These are phyloP conservation scores for Strigamia transsilvanica DNA, from an alignment of 2,888 invertebrate species.

Conservation along the genomic window DNA sequence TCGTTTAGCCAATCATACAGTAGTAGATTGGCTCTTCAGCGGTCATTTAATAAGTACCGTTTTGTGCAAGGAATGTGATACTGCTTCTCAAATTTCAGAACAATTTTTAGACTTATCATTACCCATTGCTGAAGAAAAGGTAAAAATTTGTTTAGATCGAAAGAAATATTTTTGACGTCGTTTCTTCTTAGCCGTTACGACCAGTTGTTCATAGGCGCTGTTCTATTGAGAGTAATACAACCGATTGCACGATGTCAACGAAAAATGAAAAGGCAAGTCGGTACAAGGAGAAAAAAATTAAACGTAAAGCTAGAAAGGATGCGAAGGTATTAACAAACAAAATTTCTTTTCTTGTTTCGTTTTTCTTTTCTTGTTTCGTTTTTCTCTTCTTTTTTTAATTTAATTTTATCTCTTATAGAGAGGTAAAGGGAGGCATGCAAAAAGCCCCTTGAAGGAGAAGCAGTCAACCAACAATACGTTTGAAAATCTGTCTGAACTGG, in stretches of 20 bases:
- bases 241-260: neutral
- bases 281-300: conserved; percentile 62
- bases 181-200: conserved; percentile 54
- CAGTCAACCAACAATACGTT: neutral
- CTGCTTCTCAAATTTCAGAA: conserved; percentile 83
- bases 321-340: conserved; percentile 55
- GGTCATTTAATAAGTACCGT: conserved; percentile 87
- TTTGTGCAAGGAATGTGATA: conserved; percentile 85
- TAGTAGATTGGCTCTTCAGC: conserved; percentile 87
- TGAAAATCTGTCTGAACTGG: neutral
- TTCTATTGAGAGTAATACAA: neutral
- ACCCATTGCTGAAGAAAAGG: conserved; percentile 72
- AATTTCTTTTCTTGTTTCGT: neutral
- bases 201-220: neutral
- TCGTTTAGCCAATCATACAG: conserved; percentile 65
- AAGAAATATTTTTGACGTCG: neutral
- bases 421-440: neutral
- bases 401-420: neutral
- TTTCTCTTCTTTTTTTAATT: neutral
- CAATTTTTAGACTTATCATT: conserved; percentile 94
- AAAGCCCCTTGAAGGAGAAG: neutral
- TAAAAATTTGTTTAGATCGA: conserved; percentile 27
- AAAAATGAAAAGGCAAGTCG: conserved; percentile 59
- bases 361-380: neutral
- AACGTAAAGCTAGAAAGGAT: conserved; percentile 59